phyloP scores from a whole-genome alignment of 2,113 vertebrate genomes.

The Euleptes europaea region DNA sequence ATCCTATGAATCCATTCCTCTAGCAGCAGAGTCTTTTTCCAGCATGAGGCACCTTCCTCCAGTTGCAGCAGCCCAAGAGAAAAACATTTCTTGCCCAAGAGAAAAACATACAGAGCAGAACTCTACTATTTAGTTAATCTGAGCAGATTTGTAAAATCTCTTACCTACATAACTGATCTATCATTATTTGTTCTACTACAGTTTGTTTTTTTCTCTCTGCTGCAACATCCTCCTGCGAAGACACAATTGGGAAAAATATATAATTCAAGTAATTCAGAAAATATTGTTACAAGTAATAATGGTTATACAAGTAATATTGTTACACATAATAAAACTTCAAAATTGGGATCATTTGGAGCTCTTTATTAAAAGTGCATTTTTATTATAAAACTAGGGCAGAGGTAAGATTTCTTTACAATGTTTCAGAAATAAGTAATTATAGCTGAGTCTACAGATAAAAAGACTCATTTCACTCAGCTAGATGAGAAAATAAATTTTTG shows the following conservation, averaged over 20 bases:
- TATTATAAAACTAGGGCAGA: conserved; percentile 23
- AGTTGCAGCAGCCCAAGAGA: neutral
- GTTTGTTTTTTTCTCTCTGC: conserved; percentile 76
- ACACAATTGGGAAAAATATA: conserved; percentile 40
- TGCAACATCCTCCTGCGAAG: conserved; percentile 75
- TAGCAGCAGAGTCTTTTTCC: too few species aligned
- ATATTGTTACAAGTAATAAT: neutral
- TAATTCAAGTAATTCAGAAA: conserved; percentile 30
- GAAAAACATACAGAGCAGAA: neutral
- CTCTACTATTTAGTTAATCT: neutral
- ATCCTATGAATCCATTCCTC: too few species aligned
- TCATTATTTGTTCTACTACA: conserved; percentile 83
- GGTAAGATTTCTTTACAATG: neutral
- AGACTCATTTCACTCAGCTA: neutral
- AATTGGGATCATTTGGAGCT: neutral
- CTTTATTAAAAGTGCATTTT: neutral
- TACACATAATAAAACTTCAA: neutral
- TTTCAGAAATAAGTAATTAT: neutral
- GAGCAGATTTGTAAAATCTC: neutral
- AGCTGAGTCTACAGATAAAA: neutral
- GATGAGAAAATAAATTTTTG: neutral
- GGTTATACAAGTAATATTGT: too few species aligned
- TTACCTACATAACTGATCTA: conserved; percentile 82
- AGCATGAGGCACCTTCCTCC: too few species aligned
- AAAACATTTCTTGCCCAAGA: neutral